Base-by-base conservation (phyloP, 2,888 invertebrate species). In the Caenorhabditis japonica region DNA sequence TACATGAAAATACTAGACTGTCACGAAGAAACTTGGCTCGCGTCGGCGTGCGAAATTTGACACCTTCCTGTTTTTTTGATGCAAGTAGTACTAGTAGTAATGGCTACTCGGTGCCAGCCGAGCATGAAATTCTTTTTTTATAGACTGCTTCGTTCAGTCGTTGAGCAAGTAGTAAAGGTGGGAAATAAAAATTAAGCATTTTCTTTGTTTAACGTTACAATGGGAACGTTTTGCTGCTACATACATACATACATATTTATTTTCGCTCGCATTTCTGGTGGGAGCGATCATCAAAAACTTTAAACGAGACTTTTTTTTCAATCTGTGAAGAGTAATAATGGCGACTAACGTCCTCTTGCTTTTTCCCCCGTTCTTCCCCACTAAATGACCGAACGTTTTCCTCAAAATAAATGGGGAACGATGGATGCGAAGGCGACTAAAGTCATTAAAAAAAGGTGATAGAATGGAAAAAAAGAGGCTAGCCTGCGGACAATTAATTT, bases 31-130 rank as follows among this genome's bases (percentile, higher is more conserved):
- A 62, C 56, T n/a, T n/a, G n/a, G n/a, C n/a, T n/a, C n/a, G n/a
- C 49, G 55, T 64, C 64, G 36, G 56, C 44, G 53, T 33, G 25
- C 21, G 66, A 56, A 66, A 66, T 56, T 33, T 51, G 66, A 66
- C 55, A 66, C 56, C 51, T 66, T 66, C 66, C 55, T 64, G 55
- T 62, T 62, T 62, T 62, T 62, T 2, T 25, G n/a, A 46, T 38
- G 41, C 41, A n/a, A n/a, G 34, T 33, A 36, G 43, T 44, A 61
- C 23, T 33, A 60, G 15, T 61, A 52, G 34, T 61, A 52, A 15
- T 43, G 39, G 25, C 33, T 34, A 15, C 36, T 41, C 34, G 43
- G 25, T 30, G 5, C 30, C 30, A 10, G 7, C 10, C 30, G 30
- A 30, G 30, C 30, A 30, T 5, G 10, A 30, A 30, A 30, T 5